Evolutionary conservation across 2,888 invertebrate species (phyloP).

Genomic region (Dryomyza anilis): DNA sequence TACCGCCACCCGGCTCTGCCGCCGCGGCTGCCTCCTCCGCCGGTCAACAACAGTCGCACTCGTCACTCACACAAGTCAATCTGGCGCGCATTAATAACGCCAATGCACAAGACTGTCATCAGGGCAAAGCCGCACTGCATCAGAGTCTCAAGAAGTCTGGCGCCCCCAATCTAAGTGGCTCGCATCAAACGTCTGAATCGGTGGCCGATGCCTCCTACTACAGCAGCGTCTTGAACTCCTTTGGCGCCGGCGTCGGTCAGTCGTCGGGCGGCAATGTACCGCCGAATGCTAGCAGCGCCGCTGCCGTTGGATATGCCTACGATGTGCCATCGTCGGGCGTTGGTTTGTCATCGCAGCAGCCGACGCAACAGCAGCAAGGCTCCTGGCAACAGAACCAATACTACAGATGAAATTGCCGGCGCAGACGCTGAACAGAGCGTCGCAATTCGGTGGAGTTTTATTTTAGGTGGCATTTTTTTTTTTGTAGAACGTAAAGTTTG

Average conservation of each 20-base stretch:
- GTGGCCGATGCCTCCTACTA: slow-evolving; percentile 58
- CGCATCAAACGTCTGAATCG: slow-evolving; percentile 51
- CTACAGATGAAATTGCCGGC: slow-evolving; percentile 47
- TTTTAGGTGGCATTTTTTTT: too few species aligned
- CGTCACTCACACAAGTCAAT: slow-evolving; percentile 53
- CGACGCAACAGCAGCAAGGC: slow-evolving; percentile 28
- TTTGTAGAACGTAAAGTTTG: too few species aligned
- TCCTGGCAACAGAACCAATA: slow-evolving; percentile 51
- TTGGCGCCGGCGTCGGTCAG: slow-evolving; percentile 38
- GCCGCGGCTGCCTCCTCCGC: slow-evolving; percentile 15
- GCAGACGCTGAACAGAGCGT: too few species aligned
- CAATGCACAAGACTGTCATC: slow-evolving; percentile 57
- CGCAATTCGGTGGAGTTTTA: too few species aligned
- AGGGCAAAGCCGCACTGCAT: slow-evolving; percentile 55
- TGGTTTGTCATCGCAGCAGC: slow-evolving; percentile 8
- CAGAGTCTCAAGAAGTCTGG: slow-evolving; percentile 55
- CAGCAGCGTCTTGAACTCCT: slow-evolving; percentile 56
- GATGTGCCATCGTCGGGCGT: slow-evolving; percentile 18
- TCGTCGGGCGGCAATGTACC: slow-evolving; percentile 5
- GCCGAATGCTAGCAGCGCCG: slow-evolving; percentile 30
- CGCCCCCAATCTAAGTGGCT: slow-evolving; percentile 41
- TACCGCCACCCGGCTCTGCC: slow-evolving; percentile 47
- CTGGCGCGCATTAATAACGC: slow-evolving; percentile 56
- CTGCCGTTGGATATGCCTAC: slow-evolving; percentile 32
- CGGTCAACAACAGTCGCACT: slow-evolving; percentile 44